Evolutionary conservation across 2,797 vertebrate species (phyloP).

Genomic region (Hoplostethus atlanticus): DNA sequence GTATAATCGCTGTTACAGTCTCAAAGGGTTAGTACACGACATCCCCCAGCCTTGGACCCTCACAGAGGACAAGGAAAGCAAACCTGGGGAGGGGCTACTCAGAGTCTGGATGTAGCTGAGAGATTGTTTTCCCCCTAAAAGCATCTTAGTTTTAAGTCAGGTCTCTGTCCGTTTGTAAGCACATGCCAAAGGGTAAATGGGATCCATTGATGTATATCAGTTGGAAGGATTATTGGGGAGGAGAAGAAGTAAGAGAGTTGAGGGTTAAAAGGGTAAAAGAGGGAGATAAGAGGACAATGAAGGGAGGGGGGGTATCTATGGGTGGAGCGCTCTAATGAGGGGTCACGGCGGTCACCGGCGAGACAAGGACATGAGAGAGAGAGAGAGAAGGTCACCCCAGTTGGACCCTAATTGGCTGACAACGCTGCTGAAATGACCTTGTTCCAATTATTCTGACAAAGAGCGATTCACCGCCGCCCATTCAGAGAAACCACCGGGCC

Average conservation of each 20-base stretch:
- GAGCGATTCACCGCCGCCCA: slow-evolving; percentile 63
- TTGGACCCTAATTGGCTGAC: slow-evolving; percentile 75
- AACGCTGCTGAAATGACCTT: slow-evolving; percentile 70
- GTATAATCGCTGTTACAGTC: too few relatives aligned
- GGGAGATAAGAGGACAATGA: slow-evolving; percentile 28
- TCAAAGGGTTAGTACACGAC: too few relatives aligned
- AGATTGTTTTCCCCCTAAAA: slow-evolving; percentile 29
- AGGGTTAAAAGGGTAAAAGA: slow-evolving; percentile 17
- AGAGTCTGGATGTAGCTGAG: slow-evolving; percentile 6
- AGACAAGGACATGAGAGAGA: slow-evolving; percentile 38
- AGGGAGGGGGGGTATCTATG: slow-evolving; percentile 1
- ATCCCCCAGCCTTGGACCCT: neutral
- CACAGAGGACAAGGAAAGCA: too few relatives aligned
- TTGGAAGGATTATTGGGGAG: neutral
- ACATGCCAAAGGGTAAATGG: neutral
- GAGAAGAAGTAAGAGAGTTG: neutral
- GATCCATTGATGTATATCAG: too few relatives aligned
- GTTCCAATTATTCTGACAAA: slow-evolving; percentile 81
- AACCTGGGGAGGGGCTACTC: too few relatives aligned
- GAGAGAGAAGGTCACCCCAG: slow-evolving; percentile 38
- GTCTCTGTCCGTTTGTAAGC: slow-evolving; percentile 7
- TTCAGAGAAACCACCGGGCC: slow-evolving; percentile 61
- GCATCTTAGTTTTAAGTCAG: slow-evolving; percentile 12
- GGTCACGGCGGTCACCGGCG: slow-evolving; percentile 37
- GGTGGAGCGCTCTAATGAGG: slow-evolving; percentile 52